Conservation (phyloP, 2,113 vertebrate species). For the Otocyon megalotis region DNA sequence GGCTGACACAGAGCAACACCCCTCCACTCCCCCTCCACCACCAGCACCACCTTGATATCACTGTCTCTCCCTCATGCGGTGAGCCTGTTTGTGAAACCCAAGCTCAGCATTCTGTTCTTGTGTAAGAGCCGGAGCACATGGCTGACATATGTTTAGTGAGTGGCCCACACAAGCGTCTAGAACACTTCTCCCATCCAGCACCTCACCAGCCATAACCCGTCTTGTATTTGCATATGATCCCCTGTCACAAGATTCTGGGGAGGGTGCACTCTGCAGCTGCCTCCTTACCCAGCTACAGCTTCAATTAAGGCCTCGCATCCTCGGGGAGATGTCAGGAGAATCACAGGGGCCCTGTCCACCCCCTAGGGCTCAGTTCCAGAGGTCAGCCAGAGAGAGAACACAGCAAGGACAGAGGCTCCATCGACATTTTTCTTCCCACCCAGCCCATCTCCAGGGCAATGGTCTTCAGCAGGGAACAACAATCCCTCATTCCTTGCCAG, state of each 20-base stretch:
- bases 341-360: background rate
- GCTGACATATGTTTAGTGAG: background rate
- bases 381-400: background rate
- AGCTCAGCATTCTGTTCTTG: background rate
- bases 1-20: fast-evolving
- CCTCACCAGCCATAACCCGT: background rate
- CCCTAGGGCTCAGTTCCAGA: background rate
- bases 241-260: background rate
- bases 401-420: background rate
- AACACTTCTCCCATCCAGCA: background rate
- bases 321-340: background rate
- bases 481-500: background rate
- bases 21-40: fast-evolving
- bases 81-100: constrained; percentile 18
- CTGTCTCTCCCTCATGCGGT: too few species aligned
- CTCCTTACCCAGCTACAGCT: background rate
- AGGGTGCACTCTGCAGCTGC: background rate
- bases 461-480: background rate
- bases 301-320: fast-evolving
- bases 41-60: background rate
- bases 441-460: background rate
- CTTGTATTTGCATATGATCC: background rate
- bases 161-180: background rate
- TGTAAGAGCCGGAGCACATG: background rate
- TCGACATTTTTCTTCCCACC: background rate